Evolutionary conservation across 2,888 invertebrate genomes (phyloP).

Genomic region (Cosmopolites sordidus): DNA sequence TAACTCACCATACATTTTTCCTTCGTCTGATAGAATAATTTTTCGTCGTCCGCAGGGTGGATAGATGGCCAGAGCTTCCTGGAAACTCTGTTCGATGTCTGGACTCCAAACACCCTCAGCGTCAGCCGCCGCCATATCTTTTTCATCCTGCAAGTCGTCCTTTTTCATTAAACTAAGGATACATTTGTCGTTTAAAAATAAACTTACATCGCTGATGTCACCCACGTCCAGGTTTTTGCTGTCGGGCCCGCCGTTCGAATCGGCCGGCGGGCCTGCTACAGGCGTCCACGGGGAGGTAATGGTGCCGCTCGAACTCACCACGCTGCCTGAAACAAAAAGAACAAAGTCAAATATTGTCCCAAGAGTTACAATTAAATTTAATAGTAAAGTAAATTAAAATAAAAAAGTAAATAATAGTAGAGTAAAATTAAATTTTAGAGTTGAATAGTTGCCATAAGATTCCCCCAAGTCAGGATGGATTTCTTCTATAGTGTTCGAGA

Average conservation of each 20-base stretch:
- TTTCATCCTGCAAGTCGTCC: constrained; percentile 64
- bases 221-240: constrained; percentile 89
- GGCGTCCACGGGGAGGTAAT: constrained; percentile 96
- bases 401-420: too few species aligned
- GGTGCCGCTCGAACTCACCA: constrained; percentile 83
- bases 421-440: too few species aligned
- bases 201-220: constrained; percentile 81
- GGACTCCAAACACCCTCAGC: constrained; percentile 99
- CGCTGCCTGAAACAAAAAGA: constrained; percentile 55
- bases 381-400: too few species aligned
- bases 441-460: too few species aligned
- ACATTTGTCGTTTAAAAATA: not conserved
- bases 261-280: constrained; percentile 82
- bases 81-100: constrained; percentile 99
- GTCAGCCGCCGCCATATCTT: constrained; percentile 92
- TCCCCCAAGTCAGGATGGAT: too few species aligned
- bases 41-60: constrained; percentile 99
- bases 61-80: constrained; percentile 99
- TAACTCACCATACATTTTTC: constrained; percentile 99
- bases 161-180: not conserved
- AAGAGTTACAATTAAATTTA: too few species aligned
- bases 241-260: constrained; percentile 88
- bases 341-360: too few species aligned
- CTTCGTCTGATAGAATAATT: constrained; percentile 99
- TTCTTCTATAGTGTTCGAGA: too few species aligned